Conservation (phyloP, 2,797 vertebrate genomes). For the Crypturellus tataupa region DNA sequence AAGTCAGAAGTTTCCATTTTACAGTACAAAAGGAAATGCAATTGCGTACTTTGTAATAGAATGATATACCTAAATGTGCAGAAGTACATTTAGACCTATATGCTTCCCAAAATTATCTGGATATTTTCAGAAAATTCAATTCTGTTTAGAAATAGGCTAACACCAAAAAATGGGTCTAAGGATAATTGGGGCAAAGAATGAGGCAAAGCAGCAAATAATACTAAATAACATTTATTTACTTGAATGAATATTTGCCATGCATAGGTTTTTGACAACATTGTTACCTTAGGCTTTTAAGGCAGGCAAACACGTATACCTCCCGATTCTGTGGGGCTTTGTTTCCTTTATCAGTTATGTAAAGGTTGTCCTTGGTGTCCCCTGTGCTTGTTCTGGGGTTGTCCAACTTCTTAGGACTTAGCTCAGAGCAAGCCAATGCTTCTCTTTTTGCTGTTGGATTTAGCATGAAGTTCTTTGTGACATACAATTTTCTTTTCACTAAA, state of each 20-base stretch:
- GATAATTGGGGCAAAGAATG: background rate
- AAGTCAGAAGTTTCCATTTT: background rate
- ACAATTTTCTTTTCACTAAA: background rate
- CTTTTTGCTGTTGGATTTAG: background rate
- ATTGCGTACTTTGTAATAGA: background rate
- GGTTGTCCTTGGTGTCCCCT: background rate
- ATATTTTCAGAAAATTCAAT: background rate
- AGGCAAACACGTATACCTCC: background rate
- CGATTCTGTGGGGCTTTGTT: background rate
- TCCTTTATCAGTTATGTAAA: background rate
- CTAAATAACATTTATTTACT: background rate
- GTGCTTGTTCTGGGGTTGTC: background rate
- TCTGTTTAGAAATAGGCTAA: background rate
- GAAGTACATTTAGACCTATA: rapidly evolving
- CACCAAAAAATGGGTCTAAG: background rate
- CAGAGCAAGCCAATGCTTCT: background rate
- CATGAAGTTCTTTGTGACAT: background rate
- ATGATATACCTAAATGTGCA: too few species aligned
- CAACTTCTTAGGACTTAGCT: background rate
- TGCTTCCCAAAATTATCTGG: background rate
- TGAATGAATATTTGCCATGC: background rate
- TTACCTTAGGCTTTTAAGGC: background rate
- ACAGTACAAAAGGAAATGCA: background rate
- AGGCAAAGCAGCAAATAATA: background rate
- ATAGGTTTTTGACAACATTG: background rate